These are phyloP conservation scores for Tangara arthus DNA, from an alignment of 2,797 vertebrate species.

Conservation along the genomic window DNA sequence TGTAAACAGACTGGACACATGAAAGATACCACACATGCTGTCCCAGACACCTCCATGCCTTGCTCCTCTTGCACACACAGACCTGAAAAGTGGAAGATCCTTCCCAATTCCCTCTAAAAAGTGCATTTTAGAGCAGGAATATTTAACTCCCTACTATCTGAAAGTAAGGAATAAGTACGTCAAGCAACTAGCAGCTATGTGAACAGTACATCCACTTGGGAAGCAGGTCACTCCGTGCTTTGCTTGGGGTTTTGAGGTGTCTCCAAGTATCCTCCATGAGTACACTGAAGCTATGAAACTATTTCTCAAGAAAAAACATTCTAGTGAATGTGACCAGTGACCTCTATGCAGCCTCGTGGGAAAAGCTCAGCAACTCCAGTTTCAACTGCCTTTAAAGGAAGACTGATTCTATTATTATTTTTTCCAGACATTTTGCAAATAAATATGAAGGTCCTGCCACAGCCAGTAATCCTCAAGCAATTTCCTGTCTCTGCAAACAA, in stretches of 20 bases:
- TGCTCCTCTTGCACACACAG: not conserved
- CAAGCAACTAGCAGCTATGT: not conserved
- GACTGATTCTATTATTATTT: not conserved
- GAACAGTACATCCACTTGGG: not conserved
- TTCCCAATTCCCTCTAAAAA: not conserved
- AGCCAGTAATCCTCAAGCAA: constrained; percentile 28
- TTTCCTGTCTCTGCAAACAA: constrained; percentile 27
- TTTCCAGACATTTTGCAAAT: not conserved
- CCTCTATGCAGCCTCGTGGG: not conserved
- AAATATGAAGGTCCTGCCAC: not conserved
- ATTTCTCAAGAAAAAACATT: not conserved
- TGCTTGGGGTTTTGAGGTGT: not conserved
- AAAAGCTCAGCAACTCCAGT: not conserved
- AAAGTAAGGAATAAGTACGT: not conserved
- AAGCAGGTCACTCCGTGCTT: not conserved
- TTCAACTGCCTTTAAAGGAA: constrained; percentile 13
- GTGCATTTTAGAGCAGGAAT: not conserved
- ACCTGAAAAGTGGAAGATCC: not conserved
- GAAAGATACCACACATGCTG: not conserved
- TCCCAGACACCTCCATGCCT: not conserved
- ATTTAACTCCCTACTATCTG: not conserved
- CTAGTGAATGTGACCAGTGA: not conserved
- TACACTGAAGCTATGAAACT: not conserved
- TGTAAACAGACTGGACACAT: not conserved
- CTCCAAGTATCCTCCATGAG: not conserved